phyloP scores from a whole-genome alignment of 2,888 invertebrate genomes.

The Eupithecia subfuscata region DNA sequence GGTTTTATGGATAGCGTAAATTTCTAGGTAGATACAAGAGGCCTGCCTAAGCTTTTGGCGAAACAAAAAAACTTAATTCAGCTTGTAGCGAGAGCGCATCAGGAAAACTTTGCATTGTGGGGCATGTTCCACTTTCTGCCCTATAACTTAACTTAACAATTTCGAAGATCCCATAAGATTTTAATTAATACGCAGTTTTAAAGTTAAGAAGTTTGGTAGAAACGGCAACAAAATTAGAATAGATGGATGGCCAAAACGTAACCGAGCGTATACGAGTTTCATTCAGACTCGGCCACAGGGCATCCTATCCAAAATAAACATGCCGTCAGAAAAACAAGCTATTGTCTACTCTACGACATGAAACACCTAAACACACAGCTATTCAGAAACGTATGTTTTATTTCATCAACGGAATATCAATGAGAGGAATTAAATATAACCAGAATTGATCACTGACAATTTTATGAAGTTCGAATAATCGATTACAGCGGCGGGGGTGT shows the following conservation, averaged over 20 bases:
- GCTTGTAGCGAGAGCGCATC: neutral
- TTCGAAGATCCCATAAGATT: neutral
- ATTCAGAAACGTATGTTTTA: neutral
- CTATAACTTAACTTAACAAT: neutral
- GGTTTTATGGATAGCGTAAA: neutral
- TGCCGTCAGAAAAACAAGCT: conserved; percentile 1
- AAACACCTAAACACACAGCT: conserved; percentile 27
- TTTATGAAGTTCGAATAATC: too few species aligned
- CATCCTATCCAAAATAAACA: conserved; percentile 12
- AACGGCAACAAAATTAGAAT: neutral
- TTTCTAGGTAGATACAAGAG: neutral
- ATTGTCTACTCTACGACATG: conserved; percentile 17
- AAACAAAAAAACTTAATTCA: neutral
- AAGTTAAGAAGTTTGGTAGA: neutral
- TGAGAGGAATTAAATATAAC: neutral
- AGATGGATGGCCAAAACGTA: neutral
- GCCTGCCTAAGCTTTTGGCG: neutral
- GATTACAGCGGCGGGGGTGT: too few species aligned
- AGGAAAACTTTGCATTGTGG: neutral
- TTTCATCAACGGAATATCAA: neutral
- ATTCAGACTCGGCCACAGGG: conserved; percentile 7
- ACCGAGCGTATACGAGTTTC: neutral
- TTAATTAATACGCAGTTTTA: neutral
- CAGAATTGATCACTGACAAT: neutral
- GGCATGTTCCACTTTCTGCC: neutral